A percentile compares a stretch with the other conserved stretches of the same genome.
Evolutionary conservation across 2,888 invertebrate species (phyloP).

Genomic region (Erpobdella octoculata): DNA sequence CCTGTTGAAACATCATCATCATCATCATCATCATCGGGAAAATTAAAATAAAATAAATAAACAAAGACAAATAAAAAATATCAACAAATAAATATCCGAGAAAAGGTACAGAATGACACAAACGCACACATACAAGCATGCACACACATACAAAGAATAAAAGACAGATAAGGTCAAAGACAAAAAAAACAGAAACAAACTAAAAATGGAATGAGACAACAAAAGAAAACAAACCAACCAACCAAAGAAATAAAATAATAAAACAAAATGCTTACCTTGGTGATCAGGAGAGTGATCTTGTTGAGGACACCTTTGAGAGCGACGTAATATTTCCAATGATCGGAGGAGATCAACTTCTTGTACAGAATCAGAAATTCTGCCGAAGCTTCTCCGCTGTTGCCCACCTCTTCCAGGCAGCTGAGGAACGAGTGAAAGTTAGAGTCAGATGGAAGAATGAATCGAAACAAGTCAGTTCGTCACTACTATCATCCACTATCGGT

Average conservation of each 20-base stretch:
- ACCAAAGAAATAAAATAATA: too few relatives aligned
- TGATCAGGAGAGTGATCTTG: constrained; percentile 75
- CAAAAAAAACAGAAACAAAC: too few relatives aligned
- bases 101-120: too few relatives aligned
- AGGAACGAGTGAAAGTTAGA: background rate
- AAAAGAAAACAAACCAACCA: too few relatives aligned
- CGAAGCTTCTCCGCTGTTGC: constrained; percentile 79
- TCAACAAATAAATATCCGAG: too few relatives aligned
- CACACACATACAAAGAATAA: too few relatives aligned
- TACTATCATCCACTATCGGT: too few relatives aligned
- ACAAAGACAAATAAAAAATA: too few relatives aligned
- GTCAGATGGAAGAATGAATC: too few relatives aligned
- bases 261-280: constrained; percentile 67
- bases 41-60: background rate
- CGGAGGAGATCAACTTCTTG: constrained; percentile 72
- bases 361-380: constrained; percentile 81
- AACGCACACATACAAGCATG: too few relatives aligned
- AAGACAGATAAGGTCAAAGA: too few relatives aligned
- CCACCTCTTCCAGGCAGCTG: constrained; percentile 67
- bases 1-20: constrained; percentile 34
- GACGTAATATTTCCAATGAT: constrained; percentile 87
- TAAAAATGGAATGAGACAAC: too few relatives aligned
- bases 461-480: background rate
- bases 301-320: constrained; percentile 73
- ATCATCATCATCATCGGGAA: background rate